Percentiles rank a stretch among this genome's conserved stretches.
Evolutionary conservation across 2,797 vertebrate genomes (phyloP).

Genomic region (Sebastes hubbsi): DNA sequence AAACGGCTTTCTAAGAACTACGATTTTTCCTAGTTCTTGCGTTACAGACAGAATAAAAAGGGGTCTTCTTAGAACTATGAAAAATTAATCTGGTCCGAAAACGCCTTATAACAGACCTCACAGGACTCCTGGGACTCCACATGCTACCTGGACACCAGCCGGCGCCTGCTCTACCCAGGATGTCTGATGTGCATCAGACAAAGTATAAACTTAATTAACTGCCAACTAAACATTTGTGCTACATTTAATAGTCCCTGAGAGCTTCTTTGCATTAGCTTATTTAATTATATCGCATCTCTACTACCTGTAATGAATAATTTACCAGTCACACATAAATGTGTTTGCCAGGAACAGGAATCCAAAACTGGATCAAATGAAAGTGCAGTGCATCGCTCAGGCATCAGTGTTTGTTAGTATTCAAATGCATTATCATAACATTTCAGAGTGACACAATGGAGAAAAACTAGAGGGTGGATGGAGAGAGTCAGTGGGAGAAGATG

Average conservation of each 20-base stretch:
- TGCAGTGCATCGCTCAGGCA: conserved; percentile 22
- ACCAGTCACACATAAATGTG: conserved; percentile 43
- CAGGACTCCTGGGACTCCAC: conserved; percentile 7
- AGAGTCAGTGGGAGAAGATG: conserved; percentile 10
- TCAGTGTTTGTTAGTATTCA: conserved; percentile 23
- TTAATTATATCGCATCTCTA: conserved; percentile 63
- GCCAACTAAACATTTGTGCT: conserved; percentile 64
- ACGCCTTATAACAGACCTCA: neutral
- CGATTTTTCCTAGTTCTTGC: too few relatives aligned
- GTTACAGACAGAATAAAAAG: too few relatives aligned
- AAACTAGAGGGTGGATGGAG: neutral
- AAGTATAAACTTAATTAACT: conserved; percentile 64
- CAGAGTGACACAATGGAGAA: conserved; percentile 14
- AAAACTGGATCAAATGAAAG: conserved; percentile 37
- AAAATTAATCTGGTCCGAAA: too few relatives aligned
- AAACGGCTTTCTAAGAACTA: accelerated
- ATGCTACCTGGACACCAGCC: conserved; percentile 38
- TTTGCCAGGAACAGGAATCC: conserved; percentile 50
- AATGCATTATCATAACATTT: conserved; percentile 21
- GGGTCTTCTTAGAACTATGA: too few relatives aligned
- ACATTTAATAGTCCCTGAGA: conserved; percentile 66
- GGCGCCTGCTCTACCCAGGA: conserved; percentile 16
- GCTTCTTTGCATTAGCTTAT: conserved; percentile 68
- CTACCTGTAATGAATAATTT: conserved; percentile 72
- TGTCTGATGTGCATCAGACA: conserved; percentile 52